A percentile compares a stretch with the other conserved stretches of the same genome.
Evolutionary conservation across 2,888 invertebrate species (phyloP).

Genomic region (Hirtodrosophila duncani): DNA sequence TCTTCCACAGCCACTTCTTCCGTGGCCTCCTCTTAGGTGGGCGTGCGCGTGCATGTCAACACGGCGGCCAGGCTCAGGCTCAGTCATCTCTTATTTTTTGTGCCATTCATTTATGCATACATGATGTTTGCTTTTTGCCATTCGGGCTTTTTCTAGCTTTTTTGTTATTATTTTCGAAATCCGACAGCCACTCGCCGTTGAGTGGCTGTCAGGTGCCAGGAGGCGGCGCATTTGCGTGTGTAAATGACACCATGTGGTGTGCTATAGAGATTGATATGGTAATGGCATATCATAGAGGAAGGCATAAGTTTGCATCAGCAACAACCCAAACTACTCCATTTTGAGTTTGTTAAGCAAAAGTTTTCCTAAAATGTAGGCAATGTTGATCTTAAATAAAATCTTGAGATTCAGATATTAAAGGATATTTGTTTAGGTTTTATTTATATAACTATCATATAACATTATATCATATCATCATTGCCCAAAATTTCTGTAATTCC

Average conservation of each 20-base stretch:
- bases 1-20: not conserved
- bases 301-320: no score
- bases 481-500: no score
- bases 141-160: conserved; percentile 17
- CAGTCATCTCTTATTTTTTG: conserved; percentile 26
- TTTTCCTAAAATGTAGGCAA: no score
- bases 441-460: no score
- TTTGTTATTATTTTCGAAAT: conserved; percentile 51
- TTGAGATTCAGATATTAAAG: no score
- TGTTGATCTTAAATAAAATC: no score
- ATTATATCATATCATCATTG: no score
- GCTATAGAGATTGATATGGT: conserved; percentile 7
- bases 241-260: conserved; percentile 42
- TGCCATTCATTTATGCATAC: conserved; percentile 59
- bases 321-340: no score
- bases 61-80: conserved; percentile 26
- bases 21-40: not conserved
- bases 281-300: not conserved
- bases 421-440: no score
- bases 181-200: conserved; percentile 64
- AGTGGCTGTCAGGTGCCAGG: conserved; percentile 69
- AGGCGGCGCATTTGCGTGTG: conserved; percentile 40
- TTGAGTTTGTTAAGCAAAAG: no score
- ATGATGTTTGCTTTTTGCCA: conserved; percentile 42
- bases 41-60: conserved; percentile 36